These are phyloP conservation scores for Dasyurus viverrinus DNA, from an alignment of 2,113 vertebrate genomes.

Conservation along the genomic window DNA sequence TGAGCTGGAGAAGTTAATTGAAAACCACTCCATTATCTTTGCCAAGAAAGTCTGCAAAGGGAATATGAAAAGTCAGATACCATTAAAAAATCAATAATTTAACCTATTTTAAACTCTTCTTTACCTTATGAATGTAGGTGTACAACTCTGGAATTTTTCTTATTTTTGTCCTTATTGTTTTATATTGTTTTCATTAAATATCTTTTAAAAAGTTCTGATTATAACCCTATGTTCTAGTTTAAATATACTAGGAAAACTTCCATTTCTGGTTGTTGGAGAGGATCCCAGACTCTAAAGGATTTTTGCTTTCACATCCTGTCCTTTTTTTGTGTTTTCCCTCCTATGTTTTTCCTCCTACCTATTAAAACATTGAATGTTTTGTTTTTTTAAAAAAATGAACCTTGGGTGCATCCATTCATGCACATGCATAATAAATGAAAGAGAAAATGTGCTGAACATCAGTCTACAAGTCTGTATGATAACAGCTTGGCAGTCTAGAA, in stretches of 20 bases:
- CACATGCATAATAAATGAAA: neutral
- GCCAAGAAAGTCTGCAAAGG: neutral
- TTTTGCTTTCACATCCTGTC: neutral
- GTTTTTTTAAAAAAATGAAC: neutral
- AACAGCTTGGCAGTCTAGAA: neutral
- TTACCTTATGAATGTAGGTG: neutral
- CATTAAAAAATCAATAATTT: neutral
- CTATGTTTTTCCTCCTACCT: neutral
- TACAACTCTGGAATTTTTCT: neutral
- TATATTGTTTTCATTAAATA: neutral
- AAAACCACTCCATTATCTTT: neutral
- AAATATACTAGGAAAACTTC: neutral
- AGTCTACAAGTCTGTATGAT: neutral
- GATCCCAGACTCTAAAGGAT: neutral
- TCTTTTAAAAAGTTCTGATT: neutral
- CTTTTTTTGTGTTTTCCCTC: constrained; percentile 22
- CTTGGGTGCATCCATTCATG: neutral
- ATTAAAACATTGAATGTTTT: neutral
- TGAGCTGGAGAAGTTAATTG: neutral
- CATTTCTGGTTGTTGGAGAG: constrained; percentile 1
- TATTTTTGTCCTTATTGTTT: neutral
- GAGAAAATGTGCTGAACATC: constrained; percentile 20
- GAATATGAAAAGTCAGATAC: neutral
- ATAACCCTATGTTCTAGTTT: neutral
- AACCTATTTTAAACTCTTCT: neutral